These are phyloP conservation scores for Herpetotheres cachinnans DNA, from an alignment of 2,113 vertebrate genomes.

Conservation along the genomic window DNA sequence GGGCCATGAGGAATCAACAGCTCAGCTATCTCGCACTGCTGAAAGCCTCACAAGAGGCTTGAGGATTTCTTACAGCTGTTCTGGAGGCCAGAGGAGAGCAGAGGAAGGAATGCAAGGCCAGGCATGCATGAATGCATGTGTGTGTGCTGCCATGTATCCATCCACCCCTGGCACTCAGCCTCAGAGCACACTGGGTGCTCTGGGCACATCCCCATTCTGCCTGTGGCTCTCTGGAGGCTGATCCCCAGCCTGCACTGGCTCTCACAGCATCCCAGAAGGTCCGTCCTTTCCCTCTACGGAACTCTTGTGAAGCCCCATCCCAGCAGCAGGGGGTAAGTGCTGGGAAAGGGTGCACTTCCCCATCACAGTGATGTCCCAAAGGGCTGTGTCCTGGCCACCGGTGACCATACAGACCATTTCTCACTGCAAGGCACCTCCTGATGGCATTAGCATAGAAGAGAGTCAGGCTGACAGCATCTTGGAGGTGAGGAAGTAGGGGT, in stretches of 20 bases:
- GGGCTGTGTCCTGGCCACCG: neutral
- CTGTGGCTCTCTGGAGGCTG: neutral
- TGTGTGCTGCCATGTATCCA: neutral
- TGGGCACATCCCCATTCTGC: neutral
- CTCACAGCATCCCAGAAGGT: too few relatives aligned
- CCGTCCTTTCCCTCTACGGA: neutral
- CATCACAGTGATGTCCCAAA: neutral
- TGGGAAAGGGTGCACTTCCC: neutral
- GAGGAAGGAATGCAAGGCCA: neutral
- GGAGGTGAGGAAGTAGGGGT: neutral
- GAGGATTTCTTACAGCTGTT: neutral
- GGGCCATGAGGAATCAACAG: neutral
- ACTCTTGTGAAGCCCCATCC: neutral
- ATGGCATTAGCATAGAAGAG: neutral
- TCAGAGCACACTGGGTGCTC: neutral
- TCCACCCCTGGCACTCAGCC: neutral
- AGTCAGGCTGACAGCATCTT: neutral
- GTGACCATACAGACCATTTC: neutral
- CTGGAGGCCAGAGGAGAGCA: neutral
- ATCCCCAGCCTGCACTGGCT: neutral
- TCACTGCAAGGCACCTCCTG: neutral
- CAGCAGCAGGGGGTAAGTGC: neutral
- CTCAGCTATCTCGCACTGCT: neutral
- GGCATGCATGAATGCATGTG: rapidly evolving
- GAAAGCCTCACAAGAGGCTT: neutral